phyloP scores from a whole-genome alignment of 2,888 invertebrate species.

The Luperina testacea region DNA sequence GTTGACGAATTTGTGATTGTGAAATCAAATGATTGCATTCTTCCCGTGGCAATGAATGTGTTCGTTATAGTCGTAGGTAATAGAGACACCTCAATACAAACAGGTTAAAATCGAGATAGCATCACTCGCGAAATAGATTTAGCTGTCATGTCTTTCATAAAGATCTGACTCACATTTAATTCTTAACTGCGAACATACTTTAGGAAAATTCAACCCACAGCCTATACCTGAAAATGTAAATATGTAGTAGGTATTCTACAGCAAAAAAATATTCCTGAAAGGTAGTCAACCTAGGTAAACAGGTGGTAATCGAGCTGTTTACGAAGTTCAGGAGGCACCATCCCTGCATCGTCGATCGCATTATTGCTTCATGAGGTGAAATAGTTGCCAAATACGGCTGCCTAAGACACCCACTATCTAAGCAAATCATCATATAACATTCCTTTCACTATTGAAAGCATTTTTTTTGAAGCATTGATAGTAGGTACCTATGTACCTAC shows the following conservation, averaged over 20 bases:
- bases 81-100: neutral
- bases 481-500: no score
- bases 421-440: neutral
- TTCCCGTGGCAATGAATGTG: neutral
- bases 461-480: no score
- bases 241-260: neutral
- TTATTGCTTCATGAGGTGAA: neutral
- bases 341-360: neutral
- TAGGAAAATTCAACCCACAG: no score
- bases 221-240: neutral
- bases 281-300: neutral
- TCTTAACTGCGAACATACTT: neutral
- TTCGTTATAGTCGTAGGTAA: neutral
- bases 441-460: neutral
- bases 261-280: neutral
- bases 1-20: slow-evolving; percentile 31
- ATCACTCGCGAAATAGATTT: neutral
- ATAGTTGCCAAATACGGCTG: neutral
- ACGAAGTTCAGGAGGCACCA: neutral
- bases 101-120: neutral
- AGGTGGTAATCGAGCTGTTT: neutral
- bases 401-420: no score
- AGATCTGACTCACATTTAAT: neutral
- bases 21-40: slow-evolving; percentile 28
- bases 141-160: neutral